Percentiles rank a stretch among this genome's conserved stretches.
These are phyloP conservation scores for Amblyjoppa proteus DNA, from an alignment of 2,888 invertebrate genomes.

Conservation along the genomic window DNA sequence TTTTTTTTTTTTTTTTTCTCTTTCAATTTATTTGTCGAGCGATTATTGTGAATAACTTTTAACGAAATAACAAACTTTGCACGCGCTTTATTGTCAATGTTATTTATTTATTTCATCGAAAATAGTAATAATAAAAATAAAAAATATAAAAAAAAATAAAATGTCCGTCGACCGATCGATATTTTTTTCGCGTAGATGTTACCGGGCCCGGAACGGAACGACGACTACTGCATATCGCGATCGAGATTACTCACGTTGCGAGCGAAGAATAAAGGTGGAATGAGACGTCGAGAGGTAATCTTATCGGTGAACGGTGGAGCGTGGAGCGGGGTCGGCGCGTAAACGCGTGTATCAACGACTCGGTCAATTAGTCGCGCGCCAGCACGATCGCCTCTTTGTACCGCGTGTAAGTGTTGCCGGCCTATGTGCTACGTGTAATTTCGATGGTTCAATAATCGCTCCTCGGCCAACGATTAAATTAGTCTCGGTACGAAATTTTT, in stretches of 20 bases:
- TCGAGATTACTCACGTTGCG: conserved; percentile 53
- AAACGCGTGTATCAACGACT: conserved; percentile 41
- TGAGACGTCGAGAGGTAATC: conserved; percentile 59
- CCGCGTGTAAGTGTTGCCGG: neutral
- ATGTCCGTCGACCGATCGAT: neutral
- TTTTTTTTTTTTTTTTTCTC: neutral
- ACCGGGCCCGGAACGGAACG: conserved; percentile 30
- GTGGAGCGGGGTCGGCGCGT: neutral
- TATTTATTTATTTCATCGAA: neutral
- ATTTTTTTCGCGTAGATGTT: conserved; percentile 34
- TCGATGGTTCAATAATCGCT: conserved; percentile 38
- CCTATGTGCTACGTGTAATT: neutral
- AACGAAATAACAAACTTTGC: neutral
- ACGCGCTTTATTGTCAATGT: neutral
- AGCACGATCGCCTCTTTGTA: conserved; percentile 9
- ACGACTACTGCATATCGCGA: conserved; percentile 56
- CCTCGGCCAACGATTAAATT: conserved; percentile 35
- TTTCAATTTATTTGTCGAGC: neutral
- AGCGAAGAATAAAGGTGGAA: conserved; percentile 44
- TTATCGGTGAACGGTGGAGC: conserved; percentile 50
- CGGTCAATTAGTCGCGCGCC: conserved; percentile 56
- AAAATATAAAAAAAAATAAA: neutral
- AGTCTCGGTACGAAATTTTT: conserved; percentile 41
- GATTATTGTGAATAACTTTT: neutral
- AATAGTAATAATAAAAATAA: neutral